Base-by-base conservation (phyloP, 2,797 vertebrate species). In the Syngnathus acus region DNA sequence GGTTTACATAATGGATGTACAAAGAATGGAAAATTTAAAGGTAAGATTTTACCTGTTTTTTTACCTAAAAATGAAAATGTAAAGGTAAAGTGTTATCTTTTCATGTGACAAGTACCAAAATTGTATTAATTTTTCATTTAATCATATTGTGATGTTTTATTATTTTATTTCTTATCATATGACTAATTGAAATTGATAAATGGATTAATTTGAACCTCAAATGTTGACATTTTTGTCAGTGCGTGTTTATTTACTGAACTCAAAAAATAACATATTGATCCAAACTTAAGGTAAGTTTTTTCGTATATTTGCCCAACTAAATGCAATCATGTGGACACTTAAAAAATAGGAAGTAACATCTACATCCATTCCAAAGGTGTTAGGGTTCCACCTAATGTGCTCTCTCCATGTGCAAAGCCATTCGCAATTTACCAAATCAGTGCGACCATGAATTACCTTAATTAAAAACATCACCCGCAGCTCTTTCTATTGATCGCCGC, bases 361-460 rank as follows among this genome's bases (percentile, higher is more conserved):
- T 7, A 32, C 26, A 53, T 23, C 23, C 14, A 9, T 21, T n/a
- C 45, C 45, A 16, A 48, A 21, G 19, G 3, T 50, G 50, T 51
- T 8, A 57, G 54, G 11, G 23, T 64, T 69, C 14, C 62, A 66
- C 62, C 68, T 67, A 51, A 72, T 65, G 71, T 74, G 58, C 59
- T 76, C 68, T 78, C 68, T 82, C 73, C 67, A 76, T 75, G 78
- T 82, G 73, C 65, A 75, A 73, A 86, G 75, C 79, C 73, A 74
- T 87, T 80, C 84, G 76, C 86, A 84, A 85, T 85, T 83, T 74
- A 79, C 81, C 75, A 79, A 78, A 79, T 79, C 42, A 80, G 78
- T 67, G 72, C 65, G 59, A 74, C 86, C 86, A 90, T 90, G 90
- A 91, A 90, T 91, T 89, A 91, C 82, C 87, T 88, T 91, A 89